Percentiles rank a stretch among this genome's conserved stretches.
phyloP scores from a whole-genome alignment of 1,140 invertebrate species.

The Diabrotica undecimpunctata region DNA sequence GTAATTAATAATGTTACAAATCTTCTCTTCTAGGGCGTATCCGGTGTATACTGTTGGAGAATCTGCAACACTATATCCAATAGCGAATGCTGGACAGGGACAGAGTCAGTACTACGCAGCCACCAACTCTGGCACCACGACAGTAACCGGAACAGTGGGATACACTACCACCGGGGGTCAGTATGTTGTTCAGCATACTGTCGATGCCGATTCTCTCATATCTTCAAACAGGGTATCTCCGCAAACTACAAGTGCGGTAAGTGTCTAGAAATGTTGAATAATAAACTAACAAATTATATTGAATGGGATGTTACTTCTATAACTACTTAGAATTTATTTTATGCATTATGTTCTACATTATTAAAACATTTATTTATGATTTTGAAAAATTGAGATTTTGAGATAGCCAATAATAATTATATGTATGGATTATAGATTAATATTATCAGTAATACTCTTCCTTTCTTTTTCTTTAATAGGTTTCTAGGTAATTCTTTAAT shows the following conservation, averaged over 20 bases:
- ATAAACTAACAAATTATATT: too few relatives aligned
- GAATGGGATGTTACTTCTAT: background rate
- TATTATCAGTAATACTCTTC: too few relatives aligned
- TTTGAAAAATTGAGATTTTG: background rate
- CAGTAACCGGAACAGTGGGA: constrained; percentile 58
- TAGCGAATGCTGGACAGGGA: constrained; percentile 47
- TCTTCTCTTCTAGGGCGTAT: constrained; percentile 62
- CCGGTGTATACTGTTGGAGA: constrained; percentile 80
- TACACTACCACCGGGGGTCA: constrained; percentile 55
- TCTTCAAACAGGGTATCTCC: constrained; percentile 56
- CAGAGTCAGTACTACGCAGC: constrained; percentile 62
- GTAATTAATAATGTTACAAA: background rate
- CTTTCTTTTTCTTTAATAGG: too few relatives aligned
- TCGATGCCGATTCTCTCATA: constrained; percentile 52
- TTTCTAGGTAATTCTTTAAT: too few relatives aligned
- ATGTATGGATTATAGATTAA: too few relatives aligned
- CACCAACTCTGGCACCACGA: constrained; percentile 53
- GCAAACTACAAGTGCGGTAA: constrained; percentile 64
- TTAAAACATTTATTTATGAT: background rate
- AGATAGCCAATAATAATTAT: too few relatives aligned
- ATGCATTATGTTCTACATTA: background rate
- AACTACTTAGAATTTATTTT: background rate
- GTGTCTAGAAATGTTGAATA: constrained; percentile 23
- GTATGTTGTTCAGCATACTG: constrained; percentile 57
- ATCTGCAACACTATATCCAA: constrained; percentile 67